A percentile compares a stretch with the other conserved stretches of the same genome.
These are phyloP conservation scores for Trematocara zebra DNA, from an alignment of 2,113 vertebrate species.

Conservation along the genomic window DNA sequence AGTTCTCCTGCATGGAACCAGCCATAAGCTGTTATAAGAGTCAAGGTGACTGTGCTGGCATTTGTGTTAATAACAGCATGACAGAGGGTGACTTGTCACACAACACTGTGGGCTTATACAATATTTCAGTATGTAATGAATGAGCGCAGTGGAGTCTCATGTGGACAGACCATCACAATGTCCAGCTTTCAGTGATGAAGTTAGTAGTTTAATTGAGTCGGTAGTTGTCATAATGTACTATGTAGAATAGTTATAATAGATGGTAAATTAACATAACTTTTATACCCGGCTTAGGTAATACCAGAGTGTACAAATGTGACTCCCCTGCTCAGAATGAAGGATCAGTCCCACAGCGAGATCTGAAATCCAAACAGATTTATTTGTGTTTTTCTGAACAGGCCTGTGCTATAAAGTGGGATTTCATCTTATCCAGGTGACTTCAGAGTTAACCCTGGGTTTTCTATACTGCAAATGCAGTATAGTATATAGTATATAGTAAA, in stretches of 20 bases:
- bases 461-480: too few species aligned
- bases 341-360: not conserved
- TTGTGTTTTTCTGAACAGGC: not conserved
- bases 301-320: not conserved
- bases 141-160: not conserved
- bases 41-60: not conserved
- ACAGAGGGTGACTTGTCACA: not conserved
- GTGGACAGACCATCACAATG: not conserved
- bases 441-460: too few species aligned
- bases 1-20: not conserved
- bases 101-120: not conserved
- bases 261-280: not conserved
- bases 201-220: not conserved
- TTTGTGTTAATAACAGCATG: not conserved
- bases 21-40: not conserved
- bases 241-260: not conserved
- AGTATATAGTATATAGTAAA: too few species aligned
- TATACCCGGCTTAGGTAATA: rapidly evolving
- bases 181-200: not conserved
- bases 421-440: too few species aligned
- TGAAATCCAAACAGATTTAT: not conserved
- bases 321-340: not conserved
- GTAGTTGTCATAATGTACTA: not conserved
- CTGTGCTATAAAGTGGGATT: too few species aligned
- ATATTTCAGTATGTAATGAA: not conserved